Conservation (phyloP, 1,140 invertebrate species). For the Drosophila bifasciata region DNA sequence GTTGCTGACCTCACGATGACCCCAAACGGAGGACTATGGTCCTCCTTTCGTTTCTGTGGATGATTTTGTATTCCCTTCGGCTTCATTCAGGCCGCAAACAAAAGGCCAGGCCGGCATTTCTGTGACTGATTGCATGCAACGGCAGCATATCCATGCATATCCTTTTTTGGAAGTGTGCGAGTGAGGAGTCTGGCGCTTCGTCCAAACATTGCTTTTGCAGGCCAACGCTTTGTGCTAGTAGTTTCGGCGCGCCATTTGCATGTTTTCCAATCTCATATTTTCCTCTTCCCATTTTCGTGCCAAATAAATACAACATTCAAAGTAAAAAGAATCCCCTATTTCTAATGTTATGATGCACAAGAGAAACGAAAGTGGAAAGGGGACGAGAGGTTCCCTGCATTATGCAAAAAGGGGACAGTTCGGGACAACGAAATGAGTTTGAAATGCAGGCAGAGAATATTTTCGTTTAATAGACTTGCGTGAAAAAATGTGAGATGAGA, state of each 20-base stretch:
- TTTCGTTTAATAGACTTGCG: too few relatives aligned
- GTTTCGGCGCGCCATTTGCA: constrained; percentile 75
- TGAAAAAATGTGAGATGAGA: too few relatives aligned
- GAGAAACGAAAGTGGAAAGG: constrained; percentile 20
- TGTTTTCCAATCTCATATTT: constrained; percentile 52
- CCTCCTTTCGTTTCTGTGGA: constrained; percentile 59
- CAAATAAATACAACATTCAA: constrained; percentile 58
- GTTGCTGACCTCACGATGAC: constrained; percentile 82
- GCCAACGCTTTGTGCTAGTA: constrained; percentile 35
- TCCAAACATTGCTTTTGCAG: constrained; percentile 62
- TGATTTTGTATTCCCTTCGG: constrained; percentile 69
- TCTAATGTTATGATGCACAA: constrained; percentile 47
- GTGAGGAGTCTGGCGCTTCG: constrained; percentile 54
- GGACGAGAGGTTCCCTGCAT: constrained; percentile 13
- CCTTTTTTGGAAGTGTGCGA: constrained; percentile 50
- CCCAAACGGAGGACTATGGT: constrained; percentile 65
- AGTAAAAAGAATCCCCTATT: constrained; percentile 60
- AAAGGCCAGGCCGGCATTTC: constrained; percentile 75
- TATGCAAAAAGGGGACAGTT: constrained; percentile 42
- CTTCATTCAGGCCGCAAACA: constrained; percentile 78
- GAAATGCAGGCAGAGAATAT: constrained; percentile 3
- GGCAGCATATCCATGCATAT: constrained; percentile 71
- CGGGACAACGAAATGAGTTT: constrained; percentile 14
- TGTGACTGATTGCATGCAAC: constrained; percentile 78
- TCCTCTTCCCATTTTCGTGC: constrained; percentile 48